phyloP scores from a whole-genome alignment of 2,113 vertebrate species.

The Rhabdornis inornatus region DNA sequence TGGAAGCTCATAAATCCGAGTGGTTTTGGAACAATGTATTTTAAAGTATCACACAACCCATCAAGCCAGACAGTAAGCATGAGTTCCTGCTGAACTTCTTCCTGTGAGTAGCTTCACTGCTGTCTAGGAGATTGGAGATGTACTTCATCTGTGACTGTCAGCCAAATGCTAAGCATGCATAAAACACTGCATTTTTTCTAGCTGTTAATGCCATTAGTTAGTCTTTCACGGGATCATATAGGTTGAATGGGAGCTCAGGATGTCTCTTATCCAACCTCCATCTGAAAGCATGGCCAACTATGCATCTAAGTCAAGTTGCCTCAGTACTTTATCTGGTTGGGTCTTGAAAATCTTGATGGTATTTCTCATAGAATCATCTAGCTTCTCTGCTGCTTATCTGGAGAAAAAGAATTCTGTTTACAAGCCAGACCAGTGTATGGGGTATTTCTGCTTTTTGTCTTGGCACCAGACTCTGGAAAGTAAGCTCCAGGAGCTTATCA shows the following conservation, averaged over 20 bases:
- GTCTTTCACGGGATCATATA: neutral
- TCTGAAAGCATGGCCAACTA: neutral
- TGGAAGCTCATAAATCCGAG: neutral
- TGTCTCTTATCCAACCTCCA: neutral
- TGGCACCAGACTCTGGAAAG: neutral
- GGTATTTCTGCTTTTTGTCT: neutral
- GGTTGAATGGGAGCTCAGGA: neutral
- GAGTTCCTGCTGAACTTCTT: neutral
- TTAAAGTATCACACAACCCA: neutral
- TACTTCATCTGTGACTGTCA: neutral
- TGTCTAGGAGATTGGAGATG: neutral
- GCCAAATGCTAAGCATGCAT: neutral
- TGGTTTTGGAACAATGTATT: neutral
- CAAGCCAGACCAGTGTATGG: neutral
- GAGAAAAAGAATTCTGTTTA: neutral
- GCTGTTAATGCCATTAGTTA: neutral
- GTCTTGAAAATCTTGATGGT: neutral
- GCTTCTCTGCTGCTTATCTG: neutral
- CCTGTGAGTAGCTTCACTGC: neutral
- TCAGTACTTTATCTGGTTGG: neutral
- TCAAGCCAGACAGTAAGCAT: neutral
- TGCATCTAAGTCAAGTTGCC: neutral
- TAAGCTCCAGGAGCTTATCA: neutral
- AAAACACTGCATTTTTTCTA: neutral
- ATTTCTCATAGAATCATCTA: neutral